Conservation (phyloP, 2,113 vertebrate species). For the Aegithalos caudatus region DNA sequence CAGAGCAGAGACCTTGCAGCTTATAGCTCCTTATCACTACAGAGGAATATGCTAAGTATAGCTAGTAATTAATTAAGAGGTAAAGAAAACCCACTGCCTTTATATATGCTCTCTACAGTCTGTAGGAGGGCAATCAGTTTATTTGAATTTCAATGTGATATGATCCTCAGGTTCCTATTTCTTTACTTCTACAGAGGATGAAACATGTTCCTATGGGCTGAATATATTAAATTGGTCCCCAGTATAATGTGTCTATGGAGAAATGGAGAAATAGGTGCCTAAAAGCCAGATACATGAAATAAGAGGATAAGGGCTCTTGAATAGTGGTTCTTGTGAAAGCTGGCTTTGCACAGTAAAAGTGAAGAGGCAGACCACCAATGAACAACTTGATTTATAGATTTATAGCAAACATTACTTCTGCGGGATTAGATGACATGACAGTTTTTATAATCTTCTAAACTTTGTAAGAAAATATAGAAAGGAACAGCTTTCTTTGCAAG, state of each 20-base stretch:
- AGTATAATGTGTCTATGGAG: neutral
- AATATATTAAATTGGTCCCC: neutral
- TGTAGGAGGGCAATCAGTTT: neutral
- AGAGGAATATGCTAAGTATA: neutral
- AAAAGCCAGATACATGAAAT: neutral
- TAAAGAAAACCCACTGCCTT: neutral
- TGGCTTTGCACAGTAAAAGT: neutral
- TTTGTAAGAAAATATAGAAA: conserved; percentile 14
- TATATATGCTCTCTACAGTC: neutral
- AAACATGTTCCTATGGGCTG: neutral
- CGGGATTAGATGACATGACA: neutral
- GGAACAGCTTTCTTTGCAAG: neutral
- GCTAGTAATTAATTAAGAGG: neutral
- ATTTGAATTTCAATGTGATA: neutral
- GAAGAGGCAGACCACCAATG: conserved; percentile 26
- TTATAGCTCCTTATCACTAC: neutral
- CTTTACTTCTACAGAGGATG: neutral
- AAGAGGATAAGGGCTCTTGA: neutral
- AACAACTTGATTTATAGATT: neutral
- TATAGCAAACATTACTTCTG: conserved; percentile 13
- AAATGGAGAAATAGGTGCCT: neutral
- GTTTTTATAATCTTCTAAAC: conserved; percentile 16
- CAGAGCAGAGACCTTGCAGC: neutral
- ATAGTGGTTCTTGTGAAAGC: neutral
- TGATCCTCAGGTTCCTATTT: neutral